Evolutionary conservation across 2,113 vertebrate genomes (phyloP).

Genomic region (Globicephala melas): DNA sequence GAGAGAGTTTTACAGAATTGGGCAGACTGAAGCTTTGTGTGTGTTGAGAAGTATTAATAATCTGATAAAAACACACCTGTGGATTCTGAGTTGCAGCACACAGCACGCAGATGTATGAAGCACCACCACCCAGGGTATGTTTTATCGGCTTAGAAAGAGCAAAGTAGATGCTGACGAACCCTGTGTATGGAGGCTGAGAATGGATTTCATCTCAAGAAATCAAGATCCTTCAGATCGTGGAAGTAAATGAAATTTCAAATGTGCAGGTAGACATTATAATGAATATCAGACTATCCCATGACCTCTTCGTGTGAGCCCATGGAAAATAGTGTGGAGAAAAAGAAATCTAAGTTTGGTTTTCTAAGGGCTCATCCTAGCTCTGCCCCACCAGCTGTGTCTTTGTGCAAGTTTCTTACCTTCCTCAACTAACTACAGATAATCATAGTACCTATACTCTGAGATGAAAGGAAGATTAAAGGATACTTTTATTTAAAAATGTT

Average conservation of each 20-base stretch:
- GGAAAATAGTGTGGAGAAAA: neutral
- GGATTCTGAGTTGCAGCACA: conserved; percentile 5
- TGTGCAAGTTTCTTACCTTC: neutral
- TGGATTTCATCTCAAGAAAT: neutral
- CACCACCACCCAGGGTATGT: neutral
- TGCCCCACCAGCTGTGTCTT: neutral
- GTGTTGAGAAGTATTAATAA: conserved; percentile 50
- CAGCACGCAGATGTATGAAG: neutral
- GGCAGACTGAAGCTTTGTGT: conserved; percentile 48
- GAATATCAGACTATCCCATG: neutral
- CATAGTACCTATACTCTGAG: neutral
- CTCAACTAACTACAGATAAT: neutral
- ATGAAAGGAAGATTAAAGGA: neutral
- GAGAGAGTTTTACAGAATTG: conserved; percentile 30
- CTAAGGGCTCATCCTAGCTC: neutral
- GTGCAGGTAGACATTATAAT: neutral
- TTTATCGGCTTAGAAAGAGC: neutral
- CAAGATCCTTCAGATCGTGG: neutral
- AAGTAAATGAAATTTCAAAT: neutral
- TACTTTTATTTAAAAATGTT: neutral
- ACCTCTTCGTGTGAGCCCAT: neutral
- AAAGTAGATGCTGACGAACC: neutral
- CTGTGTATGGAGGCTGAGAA: neutral
- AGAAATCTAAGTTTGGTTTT: neutral
- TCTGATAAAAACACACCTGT: conserved; percentile 68